phyloP scores from a whole-genome alignment of 2,797 vertebrate species.

The Sebastes wilsoni region DNA sequence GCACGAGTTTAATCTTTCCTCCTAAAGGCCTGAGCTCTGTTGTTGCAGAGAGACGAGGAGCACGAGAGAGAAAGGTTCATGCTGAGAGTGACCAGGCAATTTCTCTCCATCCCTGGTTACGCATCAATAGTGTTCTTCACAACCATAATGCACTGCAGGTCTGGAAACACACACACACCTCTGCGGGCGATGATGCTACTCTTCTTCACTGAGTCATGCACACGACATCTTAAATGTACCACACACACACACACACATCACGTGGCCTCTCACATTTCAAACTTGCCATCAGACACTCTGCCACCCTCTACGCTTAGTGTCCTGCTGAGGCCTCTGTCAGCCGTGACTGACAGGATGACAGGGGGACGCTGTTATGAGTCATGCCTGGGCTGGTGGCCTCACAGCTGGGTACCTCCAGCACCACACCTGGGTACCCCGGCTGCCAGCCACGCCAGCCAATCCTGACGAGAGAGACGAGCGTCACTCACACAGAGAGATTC shows the following conservation, averaged over 20 bases:
- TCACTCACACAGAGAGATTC: conserved; percentile 28
- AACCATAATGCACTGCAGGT: conserved; percentile 46
- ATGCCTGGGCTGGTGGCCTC: conserved; percentile 78
- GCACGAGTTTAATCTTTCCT: background rate
- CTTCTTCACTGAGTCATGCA: conserved; percentile 46
- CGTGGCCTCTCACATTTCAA: conserved; percentile 34
- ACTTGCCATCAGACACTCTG: conserved; percentile 48
- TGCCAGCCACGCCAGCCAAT: conserved; percentile 50
- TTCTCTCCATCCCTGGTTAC: conserved; percentile 39
- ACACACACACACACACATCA: background rate
- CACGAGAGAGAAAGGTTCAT: conserved; percentile 23
- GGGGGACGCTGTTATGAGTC: conserved; percentile 68
- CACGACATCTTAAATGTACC: conserved; percentile 17
- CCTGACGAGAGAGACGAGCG: conserved; percentile 23
- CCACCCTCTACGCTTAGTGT: conserved; percentile 47
- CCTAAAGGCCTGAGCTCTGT: background rate
- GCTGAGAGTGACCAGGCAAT: conserved; percentile 53
- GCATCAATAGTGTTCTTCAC: conserved; percentile 32
- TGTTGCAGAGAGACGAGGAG: conserved; percentile 18
- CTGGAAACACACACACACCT: conserved; percentile 40
- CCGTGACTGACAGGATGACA: conserved; percentile 77
- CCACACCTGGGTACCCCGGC: conserved; percentile 78
- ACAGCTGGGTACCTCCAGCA: conserved; percentile 78
- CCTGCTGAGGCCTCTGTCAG: conserved; percentile 72
- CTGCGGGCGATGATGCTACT: conserved; percentile 41